Evolutionary conservation across 2,113 vertebrate species (phyloP).

Genomic region (Dolichallabes microphthalmus): DNA sequence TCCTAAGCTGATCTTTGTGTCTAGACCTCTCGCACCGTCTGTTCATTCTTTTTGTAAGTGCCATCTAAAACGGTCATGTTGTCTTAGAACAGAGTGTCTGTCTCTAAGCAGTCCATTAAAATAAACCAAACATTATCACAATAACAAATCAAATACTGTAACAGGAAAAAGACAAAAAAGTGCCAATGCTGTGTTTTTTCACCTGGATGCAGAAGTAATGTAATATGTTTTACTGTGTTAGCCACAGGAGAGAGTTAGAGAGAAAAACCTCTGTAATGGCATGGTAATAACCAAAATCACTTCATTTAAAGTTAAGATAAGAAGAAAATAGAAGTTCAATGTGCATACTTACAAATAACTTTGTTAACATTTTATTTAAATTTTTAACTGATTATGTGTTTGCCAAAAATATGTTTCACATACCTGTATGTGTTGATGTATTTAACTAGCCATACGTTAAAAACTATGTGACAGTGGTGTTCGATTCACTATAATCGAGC

Average conservation of each 20-base stretch:
- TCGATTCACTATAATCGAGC: not conserved
- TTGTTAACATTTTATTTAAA: not conserved
- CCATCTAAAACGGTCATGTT: not conserved
- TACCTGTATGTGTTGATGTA: not conserved
- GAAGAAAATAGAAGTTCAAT: not conserved
- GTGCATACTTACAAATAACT: too few species aligned
- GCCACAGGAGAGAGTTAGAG: slow-evolving; percentile 36
- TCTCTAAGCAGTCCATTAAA: not conserved
- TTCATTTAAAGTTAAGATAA: slow-evolving; percentile 38
- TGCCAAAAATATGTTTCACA: not conserved
- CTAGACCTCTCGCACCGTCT: not conserved
- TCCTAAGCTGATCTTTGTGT: not conserved
- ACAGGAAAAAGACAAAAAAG: too few species aligned
- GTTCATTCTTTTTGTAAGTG: not conserved
- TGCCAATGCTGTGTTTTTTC: not conserved
- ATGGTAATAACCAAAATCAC: slow-evolving; percentile 45
- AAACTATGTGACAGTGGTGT: not conserved
- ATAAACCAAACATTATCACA: not conserved
- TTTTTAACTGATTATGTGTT: not conserved
- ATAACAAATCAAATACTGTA: not conserved
- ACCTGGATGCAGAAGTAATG: slow-evolving; percentile 8
- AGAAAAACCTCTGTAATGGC: slow-evolving; percentile 41
- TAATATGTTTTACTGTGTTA: slow-evolving; percentile 15
- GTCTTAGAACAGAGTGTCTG: not conserved
- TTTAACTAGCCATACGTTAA: not conserved